Conservation (phyloP, 2,113 vertebrate genomes). For the Elephantulus edwardii region DNA sequence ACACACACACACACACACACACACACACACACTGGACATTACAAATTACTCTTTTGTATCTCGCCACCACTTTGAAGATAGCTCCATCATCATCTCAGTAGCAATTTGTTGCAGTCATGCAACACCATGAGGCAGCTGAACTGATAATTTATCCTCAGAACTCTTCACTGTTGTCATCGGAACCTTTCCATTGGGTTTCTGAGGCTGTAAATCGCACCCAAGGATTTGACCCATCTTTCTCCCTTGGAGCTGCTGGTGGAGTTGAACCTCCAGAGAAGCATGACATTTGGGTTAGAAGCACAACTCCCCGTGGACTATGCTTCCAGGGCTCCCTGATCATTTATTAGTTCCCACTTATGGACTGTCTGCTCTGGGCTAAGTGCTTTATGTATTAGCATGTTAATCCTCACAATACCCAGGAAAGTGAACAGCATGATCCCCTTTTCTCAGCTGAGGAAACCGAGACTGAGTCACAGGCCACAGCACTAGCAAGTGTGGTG, state of each 20-base stretch:
- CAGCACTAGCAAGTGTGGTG: not conserved
- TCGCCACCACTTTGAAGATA: not conserved
- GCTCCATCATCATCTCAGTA: not conserved
- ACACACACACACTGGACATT: not conserved
- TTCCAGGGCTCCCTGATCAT: too few species aligned
- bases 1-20: not conserved
- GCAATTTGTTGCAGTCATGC: not conserved
- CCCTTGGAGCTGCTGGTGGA: too few species aligned
- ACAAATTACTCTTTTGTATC: not conserved
- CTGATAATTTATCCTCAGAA: not conserved
- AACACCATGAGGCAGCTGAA: not conserved
- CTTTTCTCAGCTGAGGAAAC: not conserved
- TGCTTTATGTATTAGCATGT: not conserved
- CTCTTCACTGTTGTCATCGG: too few species aligned
- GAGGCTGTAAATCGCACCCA: too few species aligned
- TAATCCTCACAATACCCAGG: not conserved
- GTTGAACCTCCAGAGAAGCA: too few species aligned
- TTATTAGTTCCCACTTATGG: not conserved
- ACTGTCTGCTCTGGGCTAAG: not conserved
- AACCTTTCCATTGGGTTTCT: too few species aligned
- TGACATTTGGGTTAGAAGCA: too few species aligned
- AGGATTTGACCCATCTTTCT: too few species aligned
- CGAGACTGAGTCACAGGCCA: not conserved
- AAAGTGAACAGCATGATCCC: not conserved
- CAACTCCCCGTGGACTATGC: too few species aligned